Evolutionary conservation across 92 coral and sea anemone species (phyloP).

Genomic region (Meandrina meandrites): DNA sequence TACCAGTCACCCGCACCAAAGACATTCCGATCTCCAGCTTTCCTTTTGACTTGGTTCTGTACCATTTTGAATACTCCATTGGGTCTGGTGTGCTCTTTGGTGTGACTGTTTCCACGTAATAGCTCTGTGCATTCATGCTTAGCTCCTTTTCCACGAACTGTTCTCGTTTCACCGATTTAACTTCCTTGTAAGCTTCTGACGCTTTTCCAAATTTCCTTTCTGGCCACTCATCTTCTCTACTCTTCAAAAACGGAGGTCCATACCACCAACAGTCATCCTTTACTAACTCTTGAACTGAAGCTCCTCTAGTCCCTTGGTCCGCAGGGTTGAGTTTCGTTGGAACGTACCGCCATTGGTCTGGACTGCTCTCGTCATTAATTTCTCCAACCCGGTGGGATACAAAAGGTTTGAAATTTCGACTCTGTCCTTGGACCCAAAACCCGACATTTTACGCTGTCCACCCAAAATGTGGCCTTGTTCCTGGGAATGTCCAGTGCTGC

Average conservation of each 20-base stretch:
- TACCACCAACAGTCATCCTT: constrained; percentile 59
- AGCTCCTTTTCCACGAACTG: constrained; percentile 10
- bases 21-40: constrained; percentile 48
- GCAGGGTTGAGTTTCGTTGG: constrained; percentile 72
- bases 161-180: constrained; percentile 26
- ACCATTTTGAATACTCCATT: constrained; percentile 50
- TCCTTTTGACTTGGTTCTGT: constrained; percentile 23
- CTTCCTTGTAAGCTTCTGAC: constrained; percentile 32
- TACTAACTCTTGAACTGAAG: constrained; percentile 10
- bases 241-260: constrained; percentile 45
- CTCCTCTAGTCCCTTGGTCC: constrained; percentile 60
- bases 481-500: constrained; percentile 52
- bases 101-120: constrained; percentile 17
- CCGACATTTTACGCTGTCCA: constrained; percentile 56
- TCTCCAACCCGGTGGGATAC: constrained; percentile 70
- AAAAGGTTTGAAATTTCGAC: constrained; percentile 60
- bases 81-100: constrained; percentile 19
- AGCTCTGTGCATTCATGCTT: constrained; percentile 7
- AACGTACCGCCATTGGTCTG: constrained; percentile 70
- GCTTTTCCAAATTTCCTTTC: constrained; percentile 41
- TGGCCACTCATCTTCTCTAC: constrained; percentile 39
- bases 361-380: constrained; percentile 60
- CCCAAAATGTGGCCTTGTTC: constrained; percentile 56
- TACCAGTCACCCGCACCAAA: constrained; percentile 56
- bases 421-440: constrained; percentile 68